phyloP scores from a whole-genome alignment of 1,140 invertebrate genomes.

The Aphis gossypii region DNA sequence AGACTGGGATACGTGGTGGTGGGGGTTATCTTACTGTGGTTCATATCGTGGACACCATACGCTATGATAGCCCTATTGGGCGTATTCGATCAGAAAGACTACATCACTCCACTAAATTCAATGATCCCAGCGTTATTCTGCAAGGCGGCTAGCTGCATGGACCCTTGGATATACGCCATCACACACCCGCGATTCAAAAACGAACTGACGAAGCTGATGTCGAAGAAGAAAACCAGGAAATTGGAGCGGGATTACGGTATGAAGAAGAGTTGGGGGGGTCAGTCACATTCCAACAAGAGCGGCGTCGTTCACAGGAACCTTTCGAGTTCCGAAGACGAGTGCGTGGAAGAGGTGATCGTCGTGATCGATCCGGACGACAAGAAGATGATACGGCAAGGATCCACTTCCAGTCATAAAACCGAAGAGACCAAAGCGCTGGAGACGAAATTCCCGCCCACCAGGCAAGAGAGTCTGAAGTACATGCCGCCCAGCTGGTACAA shows the following conservation, averaged over 20 bases:
- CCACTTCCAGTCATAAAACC: slow-evolving; percentile 37
- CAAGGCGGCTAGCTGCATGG: slow-evolving; percentile 76
- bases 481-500: slow-evolving; percentile 49
- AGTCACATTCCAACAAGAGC: background rate
- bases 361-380: background rate
- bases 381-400: slow-evolving; percentile 16
- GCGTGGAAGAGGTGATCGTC: slow-evolving; percentile 27
- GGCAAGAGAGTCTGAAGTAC: slow-evolving; percentile 43
- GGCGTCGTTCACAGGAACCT: background rate
- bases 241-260: slow-evolving; percentile 28
- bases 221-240: background rate
- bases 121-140: slow-evolving; percentile 80
- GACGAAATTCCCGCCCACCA: slow-evolving; percentile 28
- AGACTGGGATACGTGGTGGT: slow-evolving; percentile 71
- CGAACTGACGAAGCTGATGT: slow-evolving; percentile 64
- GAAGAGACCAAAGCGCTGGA: slow-evolving; percentile 42
- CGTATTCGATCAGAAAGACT: slow-evolving; percentile 70
- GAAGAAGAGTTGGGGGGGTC: background rate
- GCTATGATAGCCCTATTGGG: slow-evolving; percentile 76
- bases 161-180: slow-evolving; percentile 78
- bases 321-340: slow-evolving; percentile 34
- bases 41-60: slow-evolving; percentile 80
- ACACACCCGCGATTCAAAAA: slow-evolving; percentile 74
- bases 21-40: slow-evolving; percentile 74
- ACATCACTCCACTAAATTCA: slow-evolving; percentile 72